phyloP scores from a whole-genome alignment of 2,888 invertebrate genomes.

The Prostheceraeus crozeri region DNA sequence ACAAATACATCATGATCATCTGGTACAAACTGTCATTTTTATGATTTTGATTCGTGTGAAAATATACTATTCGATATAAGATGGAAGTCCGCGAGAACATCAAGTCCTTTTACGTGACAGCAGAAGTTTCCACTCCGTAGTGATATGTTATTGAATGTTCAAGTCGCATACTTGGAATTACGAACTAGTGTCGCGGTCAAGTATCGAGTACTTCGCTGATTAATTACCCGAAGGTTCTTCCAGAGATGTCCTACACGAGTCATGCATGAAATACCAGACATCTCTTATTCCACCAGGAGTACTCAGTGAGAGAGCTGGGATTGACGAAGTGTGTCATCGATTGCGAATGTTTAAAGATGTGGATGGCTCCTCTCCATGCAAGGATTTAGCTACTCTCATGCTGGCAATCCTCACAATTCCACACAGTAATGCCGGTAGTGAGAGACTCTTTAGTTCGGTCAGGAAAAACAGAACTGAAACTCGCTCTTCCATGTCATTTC shows the following conservation, averaged over 20 bases:
- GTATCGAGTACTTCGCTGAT: slow-evolving; percentile 13
- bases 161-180: slow-evolving; percentile 12
- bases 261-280: neutral
- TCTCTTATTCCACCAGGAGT: too few relatives aligned
- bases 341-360: slow-evolving; percentile 6
- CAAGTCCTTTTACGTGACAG: slow-evolving; percentile 14
- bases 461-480: slow-evolving; percentile 18
- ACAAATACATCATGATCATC: too few relatives aligned
- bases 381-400: slow-evolving; percentile 22
- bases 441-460: slow-evolving; percentile 21
- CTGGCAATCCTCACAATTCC: slow-evolving; percentile 8
- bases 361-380: slow-evolving; percentile 7
- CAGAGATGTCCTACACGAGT: neutral
- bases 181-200: slow-evolving; percentile 9
- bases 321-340: slow-evolving; percentile 6
- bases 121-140: slow-evolving; percentile 17
- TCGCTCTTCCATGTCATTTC: slow-evolving; percentile 17
- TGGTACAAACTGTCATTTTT: too few relatives aligned
- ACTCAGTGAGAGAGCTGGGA: neutral
- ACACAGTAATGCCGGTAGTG: slow-evolving; percentile 25
- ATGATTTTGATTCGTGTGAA: too few relatives aligned
- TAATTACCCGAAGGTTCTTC: neutral
- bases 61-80: too few relatives aligned
- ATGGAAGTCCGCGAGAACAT: slow-evolving; percentile 22
- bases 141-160: slow-evolving; percentile 10